These are phyloP conservation scores for Mormyrus lacerda DNA, from an alignment of 2,113 vertebrate species.

Conservation along the genomic window DNA sequence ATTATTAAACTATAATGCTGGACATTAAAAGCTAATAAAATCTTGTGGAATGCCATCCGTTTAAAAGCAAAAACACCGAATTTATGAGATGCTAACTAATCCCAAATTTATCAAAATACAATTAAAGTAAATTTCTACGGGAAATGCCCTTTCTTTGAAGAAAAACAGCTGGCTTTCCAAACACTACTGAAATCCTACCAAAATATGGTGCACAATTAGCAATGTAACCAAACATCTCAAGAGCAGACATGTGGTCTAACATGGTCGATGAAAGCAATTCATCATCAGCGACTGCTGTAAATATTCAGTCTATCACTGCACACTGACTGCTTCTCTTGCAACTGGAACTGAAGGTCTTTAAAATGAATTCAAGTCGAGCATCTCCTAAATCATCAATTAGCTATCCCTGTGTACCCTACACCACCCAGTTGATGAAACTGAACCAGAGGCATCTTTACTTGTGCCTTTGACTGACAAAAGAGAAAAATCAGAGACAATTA, in stretches of 20 bases:
- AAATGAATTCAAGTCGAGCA: neutral
- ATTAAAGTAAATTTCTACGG: neutral
- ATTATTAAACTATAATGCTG: neutral
- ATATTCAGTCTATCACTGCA: neutral
- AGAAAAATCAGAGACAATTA: slow-evolving; percentile 48
- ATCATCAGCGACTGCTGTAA: neutral
- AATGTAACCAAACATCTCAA: neutral
- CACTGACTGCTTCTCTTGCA: neutral
- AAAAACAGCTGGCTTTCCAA: neutral
- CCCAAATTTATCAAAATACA: neutral
- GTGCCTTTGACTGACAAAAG: slow-evolving; percentile 13
- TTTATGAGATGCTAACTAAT: neutral
- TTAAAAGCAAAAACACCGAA: neutral
- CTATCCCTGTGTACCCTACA: neutral
- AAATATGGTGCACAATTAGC: neutral
- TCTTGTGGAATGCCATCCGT: neutral
- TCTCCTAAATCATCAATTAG: neutral
- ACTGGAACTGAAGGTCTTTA: neutral
- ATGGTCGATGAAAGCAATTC: neutral
- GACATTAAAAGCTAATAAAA: neutral
- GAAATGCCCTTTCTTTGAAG: neutral
- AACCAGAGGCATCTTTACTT: neutral
- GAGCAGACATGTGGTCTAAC: neutral
- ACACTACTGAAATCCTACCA: neutral
- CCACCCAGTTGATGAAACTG: neutral